A percentile compares a stretch with the other conserved stretches of the same genome.
phyloP scores from a whole-genome alignment of 2,113 vertebrate species.

The Benitochromis conjunctus region DNA sequence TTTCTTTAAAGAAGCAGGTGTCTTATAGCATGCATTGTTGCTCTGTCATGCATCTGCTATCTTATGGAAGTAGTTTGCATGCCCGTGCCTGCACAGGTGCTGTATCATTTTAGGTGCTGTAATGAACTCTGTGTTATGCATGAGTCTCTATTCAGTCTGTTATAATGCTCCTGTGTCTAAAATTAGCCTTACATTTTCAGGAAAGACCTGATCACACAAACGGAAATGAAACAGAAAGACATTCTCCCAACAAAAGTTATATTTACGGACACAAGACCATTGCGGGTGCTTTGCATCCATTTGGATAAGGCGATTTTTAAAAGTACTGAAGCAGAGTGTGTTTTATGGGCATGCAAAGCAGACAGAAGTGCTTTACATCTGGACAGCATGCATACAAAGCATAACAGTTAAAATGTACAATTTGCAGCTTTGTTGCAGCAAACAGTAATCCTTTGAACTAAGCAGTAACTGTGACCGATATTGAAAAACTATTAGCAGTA shows the following conservation, averaged over 20 bases:
- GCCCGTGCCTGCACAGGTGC: background rate
- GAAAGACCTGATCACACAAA: background rate
- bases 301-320: background rate
- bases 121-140: background rate
- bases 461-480: background rate
- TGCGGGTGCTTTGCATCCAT: background rate
- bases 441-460: background rate
- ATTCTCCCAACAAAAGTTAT: background rate
- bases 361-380: background rate
- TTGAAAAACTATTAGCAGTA: background rate
- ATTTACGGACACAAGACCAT: background rate
- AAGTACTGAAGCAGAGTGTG: background rate
- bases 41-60: background rate
- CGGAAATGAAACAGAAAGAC: background rate
- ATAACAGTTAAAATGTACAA: background rate
- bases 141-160: background rate
- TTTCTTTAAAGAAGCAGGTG: background rate
- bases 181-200: background rate
- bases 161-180: background rate
- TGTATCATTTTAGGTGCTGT: background rate
- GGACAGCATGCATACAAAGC: background rate
- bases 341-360: conserved; percentile 56
- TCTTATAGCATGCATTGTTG: background rate
- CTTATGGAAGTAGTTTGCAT: conserved; percentile 3
- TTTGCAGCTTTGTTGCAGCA: background rate